phyloP scores from a whole-genome alignment of 1,140 invertebrate genomes.

The Helicoverpa armigera region DNA sequence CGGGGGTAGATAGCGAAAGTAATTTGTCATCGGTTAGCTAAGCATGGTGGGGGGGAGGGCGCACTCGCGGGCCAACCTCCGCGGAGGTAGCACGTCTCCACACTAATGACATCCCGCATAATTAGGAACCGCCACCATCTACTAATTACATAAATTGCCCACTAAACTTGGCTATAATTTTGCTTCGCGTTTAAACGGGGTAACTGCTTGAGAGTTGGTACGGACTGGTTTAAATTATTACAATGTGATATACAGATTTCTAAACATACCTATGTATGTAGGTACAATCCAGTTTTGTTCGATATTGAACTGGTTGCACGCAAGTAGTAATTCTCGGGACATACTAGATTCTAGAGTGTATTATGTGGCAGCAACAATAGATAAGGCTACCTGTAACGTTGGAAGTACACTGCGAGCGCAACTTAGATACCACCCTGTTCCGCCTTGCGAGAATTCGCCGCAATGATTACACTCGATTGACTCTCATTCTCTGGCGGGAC shows the following conservation, averaged over 20 bases:
- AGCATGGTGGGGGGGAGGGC: conserved; percentile 61
- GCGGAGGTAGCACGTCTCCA: conserved; percentile 68
- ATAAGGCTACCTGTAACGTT: conserved; percentile 26
- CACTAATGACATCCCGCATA: conserved; percentile 84
- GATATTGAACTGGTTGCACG: conserved; percentile 26
- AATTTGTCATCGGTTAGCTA: conserved; percentile 86
- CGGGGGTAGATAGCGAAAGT: conserved; percentile 73
- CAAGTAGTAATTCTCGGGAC: conserved; percentile 23
- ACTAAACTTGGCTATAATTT: conserved; percentile 82
- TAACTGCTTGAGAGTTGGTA: conserved; percentile 44
- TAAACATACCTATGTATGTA: conserved; percentile 17
- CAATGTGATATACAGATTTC: conserved; percentile 39
- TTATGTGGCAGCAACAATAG: conserved; percentile 36
- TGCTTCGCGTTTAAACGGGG: conserved; percentile 59
- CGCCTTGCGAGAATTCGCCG: conserved; percentile 23
- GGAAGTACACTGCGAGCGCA: conserved; percentile 13
- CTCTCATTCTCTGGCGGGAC: conserved; percentile 13
- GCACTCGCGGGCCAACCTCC: conserved; percentile 48
- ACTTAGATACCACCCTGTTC: conserved; percentile 13
- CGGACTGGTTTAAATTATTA: conserved; percentile 43
- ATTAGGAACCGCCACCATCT: conserved; percentile 81
- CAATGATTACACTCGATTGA: conserved; percentile 34
- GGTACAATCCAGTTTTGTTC: conserved; percentile 23
- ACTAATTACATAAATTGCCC: conserved; percentile 84
- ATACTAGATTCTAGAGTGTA: conserved; percentile 27